phyloP scores from a whole-genome alignment of 2,797 vertebrate species.

The Trachurus trachurus region DNA sequence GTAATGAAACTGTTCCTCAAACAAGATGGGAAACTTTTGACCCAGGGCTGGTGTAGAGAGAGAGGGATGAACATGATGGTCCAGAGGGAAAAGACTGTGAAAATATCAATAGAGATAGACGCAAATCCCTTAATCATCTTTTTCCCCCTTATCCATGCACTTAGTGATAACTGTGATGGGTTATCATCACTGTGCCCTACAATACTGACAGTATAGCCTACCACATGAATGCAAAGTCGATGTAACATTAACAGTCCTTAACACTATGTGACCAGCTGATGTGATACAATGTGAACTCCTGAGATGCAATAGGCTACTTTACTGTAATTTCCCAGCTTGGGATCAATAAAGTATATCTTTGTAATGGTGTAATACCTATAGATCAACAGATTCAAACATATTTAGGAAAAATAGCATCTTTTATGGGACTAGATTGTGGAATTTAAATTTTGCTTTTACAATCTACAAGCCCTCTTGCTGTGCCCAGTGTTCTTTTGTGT shows the following conservation, averaged over 20 bases:
- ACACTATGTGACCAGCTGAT: not conserved
- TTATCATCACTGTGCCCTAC: not conserved
- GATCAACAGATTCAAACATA: not conserved
- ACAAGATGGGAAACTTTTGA: constrained; percentile 16
- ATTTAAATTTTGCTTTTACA: not conserved
- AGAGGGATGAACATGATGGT: not conserved
- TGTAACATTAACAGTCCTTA: not conserved
- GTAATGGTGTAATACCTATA: not conserved
- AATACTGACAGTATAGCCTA: not conserved
- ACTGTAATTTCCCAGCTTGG: too few species aligned
- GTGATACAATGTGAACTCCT: not conserved
- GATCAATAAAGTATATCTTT: too few species aligned
- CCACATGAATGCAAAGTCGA: not conserved
- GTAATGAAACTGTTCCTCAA: constrained; percentile 45
- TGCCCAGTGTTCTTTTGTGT: too few species aligned
- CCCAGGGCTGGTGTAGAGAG: not conserved
- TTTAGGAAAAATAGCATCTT: too few species aligned
- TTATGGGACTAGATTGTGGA: not conserved
- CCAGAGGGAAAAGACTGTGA: not conserved
- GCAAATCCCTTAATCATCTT: not conserved
- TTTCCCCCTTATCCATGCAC: not conserved
- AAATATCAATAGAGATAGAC: not conserved
- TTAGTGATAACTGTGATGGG: not conserved
- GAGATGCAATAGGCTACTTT: not conserved
- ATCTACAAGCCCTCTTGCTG: not conserved